A percentile compares a stretch with the other conserved stretches of the same genome.
phyloP scores from a whole-genome alignment of 2,797 vertebrate species.

The Chaetodon trifasciatus region DNA sequence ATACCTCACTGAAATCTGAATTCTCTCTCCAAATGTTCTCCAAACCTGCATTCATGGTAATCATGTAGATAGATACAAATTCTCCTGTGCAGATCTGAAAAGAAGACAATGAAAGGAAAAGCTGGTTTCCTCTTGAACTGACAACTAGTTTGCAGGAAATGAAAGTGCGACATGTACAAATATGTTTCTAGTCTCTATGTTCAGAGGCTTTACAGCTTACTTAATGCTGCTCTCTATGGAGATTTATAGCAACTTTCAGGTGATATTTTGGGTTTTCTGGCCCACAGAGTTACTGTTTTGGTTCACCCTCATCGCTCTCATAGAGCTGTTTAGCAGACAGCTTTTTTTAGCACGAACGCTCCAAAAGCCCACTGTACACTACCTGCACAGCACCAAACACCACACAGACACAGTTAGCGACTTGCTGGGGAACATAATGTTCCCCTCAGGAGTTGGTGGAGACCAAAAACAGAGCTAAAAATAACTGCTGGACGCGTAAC shows the following conservation, averaged over 20 bases:
- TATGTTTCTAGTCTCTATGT: neutral
- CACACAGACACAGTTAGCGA: neutral
- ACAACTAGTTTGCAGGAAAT: neutral
- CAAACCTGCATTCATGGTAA: neutral
- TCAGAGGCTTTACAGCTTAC: neutral
- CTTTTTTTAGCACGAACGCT: neutral
- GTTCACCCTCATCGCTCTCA: neutral
- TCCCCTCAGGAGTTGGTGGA: neutral
- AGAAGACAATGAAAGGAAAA: neutral
- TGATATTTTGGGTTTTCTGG: neutral
- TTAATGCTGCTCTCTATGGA: neutral
- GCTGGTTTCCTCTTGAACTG: neutral
- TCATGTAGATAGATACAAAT: neutral
- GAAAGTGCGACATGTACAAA: neutral
- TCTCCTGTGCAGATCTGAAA: neutral
- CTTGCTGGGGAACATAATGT: neutral
- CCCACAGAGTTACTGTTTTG: rapidly evolving
- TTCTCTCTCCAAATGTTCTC: neutral
- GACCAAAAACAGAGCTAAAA: neutral
- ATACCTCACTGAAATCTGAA: neutral
- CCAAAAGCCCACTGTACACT: neutral
- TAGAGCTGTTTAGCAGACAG: neutral
- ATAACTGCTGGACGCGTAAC: neutral
- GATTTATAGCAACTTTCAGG: neutral
- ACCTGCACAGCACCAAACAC: neutral